Percentiles rank a stretch among this genome's conserved stretches.
Conservation (phyloP, 2,888 invertebrate genomes). For the Xanthia togata region DNA sequence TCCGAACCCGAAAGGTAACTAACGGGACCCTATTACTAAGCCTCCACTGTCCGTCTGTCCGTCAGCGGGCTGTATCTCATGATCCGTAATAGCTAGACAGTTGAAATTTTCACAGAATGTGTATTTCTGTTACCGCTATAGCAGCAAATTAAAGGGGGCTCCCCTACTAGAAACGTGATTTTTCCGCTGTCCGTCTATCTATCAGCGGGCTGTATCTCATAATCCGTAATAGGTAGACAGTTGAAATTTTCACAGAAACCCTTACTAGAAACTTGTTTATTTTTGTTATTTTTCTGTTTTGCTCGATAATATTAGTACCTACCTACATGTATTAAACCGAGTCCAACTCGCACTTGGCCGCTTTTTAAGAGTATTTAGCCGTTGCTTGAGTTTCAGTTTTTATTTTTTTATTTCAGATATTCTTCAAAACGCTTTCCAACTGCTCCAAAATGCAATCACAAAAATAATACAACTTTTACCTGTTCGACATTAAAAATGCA, state of each 20-base stretch:
- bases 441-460: slow-evolving; percentile 5
- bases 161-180: too few species aligned
- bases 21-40: too few species aligned
- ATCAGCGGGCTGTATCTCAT: too few species aligned
- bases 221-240: too few species aligned
- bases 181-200: too few species aligned
- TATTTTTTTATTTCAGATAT: slow-evolving; percentile 3
- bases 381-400: slow-evolving; percentile 1
- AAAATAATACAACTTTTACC: slow-evolving; percentile 9
- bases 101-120: too few species aligned
- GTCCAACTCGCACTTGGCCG: neutral
- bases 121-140: too few species aligned
- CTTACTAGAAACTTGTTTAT: slow-evolving; percentile 5
- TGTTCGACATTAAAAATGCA: slow-evolving; percentile 2
- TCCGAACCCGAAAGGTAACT: neutral
- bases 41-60: too few species aligned
- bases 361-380: neutral
- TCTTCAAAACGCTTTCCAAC: slow-evolving; percentile 9
- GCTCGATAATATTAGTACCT: slow-evolving; percentile 3
- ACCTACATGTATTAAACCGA: slow-evolving; percentile 5
- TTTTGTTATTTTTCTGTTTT: neutral
- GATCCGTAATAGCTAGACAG: too few species aligned
- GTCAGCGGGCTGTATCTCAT: too few species aligned
- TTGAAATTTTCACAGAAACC: neutral
- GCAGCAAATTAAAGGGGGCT: too few species aligned